A percentile compares a stretch with the other conserved stretches of the same genome.
Conservation (phyloP, 2,113 vertebrate species). For the Sapayoa aenigma region DNA sequence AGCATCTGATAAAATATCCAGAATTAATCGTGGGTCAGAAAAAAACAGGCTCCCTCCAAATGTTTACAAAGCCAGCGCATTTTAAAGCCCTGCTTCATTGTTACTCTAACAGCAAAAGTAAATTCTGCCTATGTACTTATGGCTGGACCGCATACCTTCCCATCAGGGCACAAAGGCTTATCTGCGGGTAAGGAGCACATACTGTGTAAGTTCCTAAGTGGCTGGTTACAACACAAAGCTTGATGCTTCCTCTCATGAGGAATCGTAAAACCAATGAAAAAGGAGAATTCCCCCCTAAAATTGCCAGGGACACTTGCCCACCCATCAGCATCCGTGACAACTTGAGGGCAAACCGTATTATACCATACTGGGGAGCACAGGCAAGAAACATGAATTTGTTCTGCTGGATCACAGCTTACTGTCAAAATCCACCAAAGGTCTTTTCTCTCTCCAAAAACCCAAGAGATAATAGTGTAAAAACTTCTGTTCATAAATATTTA, state of each 20-base stretch:
- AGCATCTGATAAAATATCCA: background rate
- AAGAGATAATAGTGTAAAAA: slow-evolving; percentile 61
- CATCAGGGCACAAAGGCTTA: background rate
- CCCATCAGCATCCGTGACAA: background rate
- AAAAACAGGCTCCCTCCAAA: background rate
- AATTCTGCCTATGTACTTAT: slow-evolving; percentile 29
- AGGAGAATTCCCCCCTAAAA: background rate
- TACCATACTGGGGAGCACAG: background rate
- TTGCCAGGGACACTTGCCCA: background rate
- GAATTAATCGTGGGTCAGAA: background rate
- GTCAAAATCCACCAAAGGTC: slow-evolving; percentile 36
- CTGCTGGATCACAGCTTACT: slow-evolving; percentile 27
- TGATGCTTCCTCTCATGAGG: background rate
- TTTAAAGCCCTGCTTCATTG: slow-evolving; percentile 43
- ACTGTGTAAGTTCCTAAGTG: background rate
- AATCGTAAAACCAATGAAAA: background rate
- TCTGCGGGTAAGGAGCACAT: background rate
- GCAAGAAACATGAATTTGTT: slow-evolving; percentile 10
- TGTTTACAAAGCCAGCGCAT: slow-evolving; percentile 28
- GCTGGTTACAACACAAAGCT: background rate
- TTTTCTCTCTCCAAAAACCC: slow-evolving; percentile 45
- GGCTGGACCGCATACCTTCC: slow-evolving; percentile 11
- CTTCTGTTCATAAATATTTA: slow-evolving; percentile 68
- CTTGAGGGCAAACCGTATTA: background rate
- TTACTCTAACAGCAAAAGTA: slow-evolving; percentile 38